Evolutionary conservation across 2,888 invertebrate genomes (phyloP), one percentile per base, ranked within the genome.

Genomic region (Macrosoma leucophasiata): DNA sequence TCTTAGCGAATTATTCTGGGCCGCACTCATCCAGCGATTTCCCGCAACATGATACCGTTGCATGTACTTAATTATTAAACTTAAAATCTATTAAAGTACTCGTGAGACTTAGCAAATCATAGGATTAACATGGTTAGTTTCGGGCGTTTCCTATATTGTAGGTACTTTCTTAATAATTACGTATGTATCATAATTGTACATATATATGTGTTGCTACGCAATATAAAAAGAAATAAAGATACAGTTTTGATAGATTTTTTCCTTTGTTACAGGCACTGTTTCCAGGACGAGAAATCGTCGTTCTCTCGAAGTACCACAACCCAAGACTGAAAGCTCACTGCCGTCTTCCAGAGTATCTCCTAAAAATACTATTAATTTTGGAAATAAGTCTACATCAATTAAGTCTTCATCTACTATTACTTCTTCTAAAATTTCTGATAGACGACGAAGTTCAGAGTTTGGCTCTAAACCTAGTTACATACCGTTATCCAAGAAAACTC

Each of bases 261-360:
- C 34, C 36, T 48, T 77, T 76, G 78, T 82, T 82, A 9, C 79
- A 84, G 84, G 77, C 65, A 68, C 62, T 54, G 55, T 56, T 41
- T 52, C 67, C 19, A 81, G 75, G 65, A 46, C 74, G 36, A 76
- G 58, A 66, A 64, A 52, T 52, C 76, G 81, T 43, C 72, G 74
- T 55, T 55, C 71, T 48, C 50, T 72, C 47, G 82, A 82, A 71
- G 55, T 66, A 63, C 52, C 70, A 56, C 70, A 68, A 48, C 53
- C 68, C 57, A 84, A 81, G 73, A 75, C 75, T 74, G 84, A 81
- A 65, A 73, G 57, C 55, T 62, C 67, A 71, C 67, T 73, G 66
- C 72, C 76, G 73, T 78, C 81, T 79, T 79, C 81, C 73, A 81
- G 68, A 74, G 48, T 70, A 63, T 72, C 81, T 59, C 68, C 75